Base-by-base conservation (phyloP, 2,113 vertebrate species). In the Urocolius indicus region DNA sequence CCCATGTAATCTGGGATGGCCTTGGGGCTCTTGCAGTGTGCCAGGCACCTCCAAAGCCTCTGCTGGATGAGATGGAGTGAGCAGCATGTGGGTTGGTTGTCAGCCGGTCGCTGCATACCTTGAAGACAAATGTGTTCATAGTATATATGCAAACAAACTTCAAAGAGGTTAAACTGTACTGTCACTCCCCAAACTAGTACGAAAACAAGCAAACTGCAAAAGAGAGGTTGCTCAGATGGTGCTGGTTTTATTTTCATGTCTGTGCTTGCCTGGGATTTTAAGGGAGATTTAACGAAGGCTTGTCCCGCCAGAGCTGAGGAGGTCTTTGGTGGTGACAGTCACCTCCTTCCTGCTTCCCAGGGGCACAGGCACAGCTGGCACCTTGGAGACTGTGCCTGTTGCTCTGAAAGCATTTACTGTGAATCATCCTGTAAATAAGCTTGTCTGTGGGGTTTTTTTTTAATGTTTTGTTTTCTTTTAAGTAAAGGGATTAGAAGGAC, bases 91-190 rank as follows among this genome's bases (percentile, higher is more conserved):
- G 23, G 16, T 17, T 1, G 11, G 20, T 45, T 7, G 29, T 27
- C 26, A 12, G 67, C 62, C 1, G 4, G 14, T 32, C 4, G 1
- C 24, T 3, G 1, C 36, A 2, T 16, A 11, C 30, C 72, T 87
- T 41, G n/a, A 45, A 27, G 66, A 16, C 24, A 41, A 18, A 20
- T 8, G 24, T 34, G 4, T 57, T 46, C 20, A 5, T 26, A 30
- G 27, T 3, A 3, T 22, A 2, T 38, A 6, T 27, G 23, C 52
- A 54, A 41, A 29, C 21, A 21, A 5, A 26, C 34, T 61, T 85
- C 58, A 10, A 8, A 57, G 55, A 27, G 36, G 20, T 14, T 38
- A 13, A 46, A 26, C 23, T 36, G 17, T 14, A 3, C 26, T n/a
- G n/a, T 62, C 3, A 0, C 19, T 51, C 30, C 30, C 22, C 49